A percentile compares a stretch with the other conserved stretches of the same genome.
These are phyloP conservation scores for Poecilobothrus nobilitatus DNA, from an alignment of 2,888 invertebrate genomes.

Conservation along the genomic window DNA sequence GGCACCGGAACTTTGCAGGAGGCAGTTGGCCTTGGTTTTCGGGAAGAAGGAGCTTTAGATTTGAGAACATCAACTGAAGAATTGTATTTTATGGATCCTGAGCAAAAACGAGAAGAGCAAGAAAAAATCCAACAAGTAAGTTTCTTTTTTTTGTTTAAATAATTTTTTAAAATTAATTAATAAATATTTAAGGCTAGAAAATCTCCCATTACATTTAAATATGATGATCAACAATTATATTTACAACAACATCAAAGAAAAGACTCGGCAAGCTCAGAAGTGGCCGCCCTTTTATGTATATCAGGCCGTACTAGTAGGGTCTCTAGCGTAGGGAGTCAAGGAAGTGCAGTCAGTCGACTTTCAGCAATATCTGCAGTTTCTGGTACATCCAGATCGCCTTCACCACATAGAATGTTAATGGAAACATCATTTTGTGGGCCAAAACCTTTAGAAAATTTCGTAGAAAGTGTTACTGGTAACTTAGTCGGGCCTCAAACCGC, in stretches of 20 bases:
- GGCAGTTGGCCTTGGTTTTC: conserved; percentile 50
- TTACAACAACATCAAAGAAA: conserved; percentile 56
- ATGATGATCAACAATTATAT: conserved; percentile 43
- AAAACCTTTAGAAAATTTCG: conserved; percentile 55
- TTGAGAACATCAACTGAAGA: conserved; percentile 82
- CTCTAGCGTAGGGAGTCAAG: conserved; percentile 74
- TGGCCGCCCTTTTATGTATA: conserved; percentile 61
- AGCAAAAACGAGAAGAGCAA: conserved; percentile 43
- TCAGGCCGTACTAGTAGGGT: conserved; percentile 74
- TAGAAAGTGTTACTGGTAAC: conserved; percentile 46
- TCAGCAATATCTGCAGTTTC: conserved; percentile 50
- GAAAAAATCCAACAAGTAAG: conserved; percentile 33
- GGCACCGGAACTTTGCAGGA: conserved; percentile 48
- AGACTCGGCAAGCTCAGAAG: conserved; percentile 69
- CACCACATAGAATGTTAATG: conserved; percentile 82
- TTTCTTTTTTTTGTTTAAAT: not conserved
- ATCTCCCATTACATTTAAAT: conserved; percentile 44
- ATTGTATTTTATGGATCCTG: conserved; percentile 68
- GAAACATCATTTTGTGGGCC: conserved; percentile 88
- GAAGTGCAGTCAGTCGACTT: conserved; percentile 54
- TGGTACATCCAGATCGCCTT: conserved; percentile 62
- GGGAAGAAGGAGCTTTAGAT: conserved; percentile 75
- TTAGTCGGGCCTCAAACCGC: conserved; percentile 46
- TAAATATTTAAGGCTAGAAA: conserved; percentile 29
- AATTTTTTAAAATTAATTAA: not conserved